Conservation (phyloP, 2,113 vertebrate species). For the Labeo rohita region DNA sequence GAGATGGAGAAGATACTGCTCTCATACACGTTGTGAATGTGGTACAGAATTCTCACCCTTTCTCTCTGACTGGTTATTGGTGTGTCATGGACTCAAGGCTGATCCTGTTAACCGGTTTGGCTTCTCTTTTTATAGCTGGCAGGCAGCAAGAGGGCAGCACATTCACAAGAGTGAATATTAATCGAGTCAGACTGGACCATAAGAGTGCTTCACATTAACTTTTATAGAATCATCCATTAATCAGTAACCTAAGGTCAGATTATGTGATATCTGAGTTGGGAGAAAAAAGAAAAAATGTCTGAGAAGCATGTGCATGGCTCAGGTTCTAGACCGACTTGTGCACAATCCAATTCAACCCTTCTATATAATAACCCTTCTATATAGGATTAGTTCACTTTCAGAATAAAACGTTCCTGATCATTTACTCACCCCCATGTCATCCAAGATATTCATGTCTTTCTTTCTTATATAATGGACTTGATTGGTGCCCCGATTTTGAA, state of each 20-base stretch:
- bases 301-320: neutral
- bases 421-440: too few species aligned
- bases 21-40: neutral
- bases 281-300: neutral
- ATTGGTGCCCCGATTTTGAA: too few species aligned
- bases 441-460: too few species aligned
- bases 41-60: neutral
- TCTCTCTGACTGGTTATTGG: slow-evolving; percentile 39
- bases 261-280: neutral
- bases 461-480: too few species aligned
- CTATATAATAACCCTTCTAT: too few species aligned
- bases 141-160: neutral
- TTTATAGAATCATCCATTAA: slow-evolving; percentile 31
- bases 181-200: slow-evolving; percentile 7
- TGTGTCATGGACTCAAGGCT: slow-evolving; percentile 19
- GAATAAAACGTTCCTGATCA: too few species aligned
- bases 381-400: neutral
- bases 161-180: slow-evolving; percentile 34
- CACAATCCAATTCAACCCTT: neutral
- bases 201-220: neutral
- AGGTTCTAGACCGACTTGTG: neutral
- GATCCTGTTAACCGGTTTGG: slow-evolving; percentile 42
- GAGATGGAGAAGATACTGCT: neutral
- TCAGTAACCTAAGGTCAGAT: slow-evolving; percentile 10
- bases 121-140: neutral